Percentiles rank a stretch among this genome's conserved stretches.
phyloP scores from a whole-genome alignment of 2,797 vertebrate genomes.

The Microhierax caerulescens region DNA sequence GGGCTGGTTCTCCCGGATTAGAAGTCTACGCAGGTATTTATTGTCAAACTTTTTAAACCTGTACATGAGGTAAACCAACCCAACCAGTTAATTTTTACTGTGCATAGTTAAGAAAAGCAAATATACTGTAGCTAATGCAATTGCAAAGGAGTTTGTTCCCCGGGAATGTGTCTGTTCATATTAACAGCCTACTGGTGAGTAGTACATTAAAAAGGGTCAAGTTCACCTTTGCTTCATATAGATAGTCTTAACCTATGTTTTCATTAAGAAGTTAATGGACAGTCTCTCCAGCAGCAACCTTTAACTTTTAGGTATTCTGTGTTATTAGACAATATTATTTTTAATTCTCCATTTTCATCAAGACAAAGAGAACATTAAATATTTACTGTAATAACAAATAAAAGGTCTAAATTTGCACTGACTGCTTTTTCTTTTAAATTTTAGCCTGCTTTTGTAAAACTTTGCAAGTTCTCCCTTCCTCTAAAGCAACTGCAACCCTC shows the following conservation, averaged over 20 bases:
- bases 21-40: slow-evolving; percentile 86
- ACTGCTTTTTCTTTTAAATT: slow-evolving; percentile 52
- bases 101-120: neutral
- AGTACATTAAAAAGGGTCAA: neutral
- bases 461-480: neutral
- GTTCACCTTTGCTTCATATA: neutral
- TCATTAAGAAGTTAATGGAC: neutral
- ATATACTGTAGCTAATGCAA: neutral
- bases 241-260: neutral
- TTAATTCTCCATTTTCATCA: slow-evolving; percentile 8
- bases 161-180: neutral
- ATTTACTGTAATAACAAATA: slow-evolving; percentile 50
- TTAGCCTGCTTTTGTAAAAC: neutral
- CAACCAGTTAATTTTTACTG: neutral
- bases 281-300: neutral
- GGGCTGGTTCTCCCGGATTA: slow-evolving; percentile 88
- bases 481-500: neutral
- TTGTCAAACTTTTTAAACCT: slow-evolving; percentile 96
- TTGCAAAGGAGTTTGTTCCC: neutral
- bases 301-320: neutral
- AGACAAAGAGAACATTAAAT: slow-evolving; percentile 52
- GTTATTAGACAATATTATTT: slow-evolving; percentile 47
- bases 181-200: neutral
- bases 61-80: slow-evolving; percentile 14
- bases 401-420: neutral